Conservation (phyloP, 2,888 invertebrate species). For the Xestia ashworthii region DNA sequence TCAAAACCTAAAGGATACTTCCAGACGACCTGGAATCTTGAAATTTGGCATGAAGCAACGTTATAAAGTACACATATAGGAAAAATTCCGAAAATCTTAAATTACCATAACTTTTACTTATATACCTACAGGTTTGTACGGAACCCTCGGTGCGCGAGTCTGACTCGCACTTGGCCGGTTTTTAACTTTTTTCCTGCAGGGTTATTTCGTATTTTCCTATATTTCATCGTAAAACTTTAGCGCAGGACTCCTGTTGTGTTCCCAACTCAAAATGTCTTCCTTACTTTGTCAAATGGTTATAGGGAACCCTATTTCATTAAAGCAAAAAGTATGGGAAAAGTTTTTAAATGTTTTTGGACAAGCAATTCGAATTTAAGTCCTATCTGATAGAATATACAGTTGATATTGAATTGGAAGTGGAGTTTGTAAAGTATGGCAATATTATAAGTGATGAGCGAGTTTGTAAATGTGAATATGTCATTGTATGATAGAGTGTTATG, state of each 20-base stretch:
- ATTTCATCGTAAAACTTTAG: conserved; percentile 55
- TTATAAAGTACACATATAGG: too few species aligned
- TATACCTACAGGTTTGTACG: too few species aligned
- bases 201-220: conserved; percentile 41
- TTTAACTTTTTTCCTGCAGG: conserved; percentile 1
- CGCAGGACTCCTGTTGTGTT: conserved; percentile 35
- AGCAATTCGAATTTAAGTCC: conserved; percentile 4
- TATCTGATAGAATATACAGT: neutral
- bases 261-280: conserved; percentile 48
- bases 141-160: too few species aligned
- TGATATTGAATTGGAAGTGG: neutral
- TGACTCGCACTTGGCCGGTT: too few species aligned
- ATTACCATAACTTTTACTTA: too few species aligned
- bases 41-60: too few species aligned
- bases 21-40: too few species aligned
- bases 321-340: conserved; percentile 45
- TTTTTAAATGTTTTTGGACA: conserved; percentile 16
- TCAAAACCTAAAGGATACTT: too few species aligned
- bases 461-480: conserved; percentile 49
- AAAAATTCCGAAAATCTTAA: too few species aligned
- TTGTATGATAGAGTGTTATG: conserved; percentile 45
- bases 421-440: conserved; percentile 39
- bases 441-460: conserved; percentile 45
- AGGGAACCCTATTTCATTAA: conserved; percentile 40
- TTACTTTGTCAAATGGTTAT: conserved; percentile 49